phyloP scores from a whole-genome alignment of 2,797 vertebrate genomes.

The Thalassophryne amazonica region DNA sequence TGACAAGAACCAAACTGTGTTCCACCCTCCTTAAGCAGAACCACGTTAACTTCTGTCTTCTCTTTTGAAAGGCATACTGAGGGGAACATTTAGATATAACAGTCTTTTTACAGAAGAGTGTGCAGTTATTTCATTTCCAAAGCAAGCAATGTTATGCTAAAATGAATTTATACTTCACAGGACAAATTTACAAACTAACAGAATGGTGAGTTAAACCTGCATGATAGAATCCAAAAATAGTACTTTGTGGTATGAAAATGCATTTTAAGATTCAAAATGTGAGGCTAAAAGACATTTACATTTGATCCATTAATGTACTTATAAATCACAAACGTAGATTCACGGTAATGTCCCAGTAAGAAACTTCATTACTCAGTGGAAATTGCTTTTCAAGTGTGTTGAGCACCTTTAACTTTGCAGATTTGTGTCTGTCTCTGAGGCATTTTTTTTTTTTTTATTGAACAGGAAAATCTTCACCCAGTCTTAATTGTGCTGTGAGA shows the following conservation, averaged over 20 bases:
- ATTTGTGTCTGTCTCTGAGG: conserved; percentile 13
- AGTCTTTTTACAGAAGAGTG: not conserved
- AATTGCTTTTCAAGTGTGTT: not conserved
- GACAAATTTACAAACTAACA: not conserved
- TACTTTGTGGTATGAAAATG: not conserved
- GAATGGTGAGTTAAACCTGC: not conserved
- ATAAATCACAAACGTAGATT: not conserved
- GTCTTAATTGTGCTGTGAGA: conserved; percentile 5
- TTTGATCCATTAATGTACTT: not conserved
- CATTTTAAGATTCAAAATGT: not conserved
- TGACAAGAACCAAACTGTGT: no score
- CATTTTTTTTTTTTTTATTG: not conserved
- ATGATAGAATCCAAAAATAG: not conserved
- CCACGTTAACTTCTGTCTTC: no score
- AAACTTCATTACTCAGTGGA: conserved; percentile 1
- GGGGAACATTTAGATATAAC: conserved; percentile 7
- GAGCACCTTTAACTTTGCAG: conserved; percentile 9
- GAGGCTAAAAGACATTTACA: not conserved
- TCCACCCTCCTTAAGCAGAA: no score
- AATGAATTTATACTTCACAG: not conserved
- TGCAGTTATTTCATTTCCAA: not conserved
- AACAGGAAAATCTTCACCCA: not conserved
- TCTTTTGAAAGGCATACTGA: no score
- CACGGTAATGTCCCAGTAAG: not conserved
- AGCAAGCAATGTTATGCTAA: not conserved